Evolutionary conservation across 2,797 vertebrate species (phyloP).

Genomic region (Scyliorhinus canicula): DNA sequence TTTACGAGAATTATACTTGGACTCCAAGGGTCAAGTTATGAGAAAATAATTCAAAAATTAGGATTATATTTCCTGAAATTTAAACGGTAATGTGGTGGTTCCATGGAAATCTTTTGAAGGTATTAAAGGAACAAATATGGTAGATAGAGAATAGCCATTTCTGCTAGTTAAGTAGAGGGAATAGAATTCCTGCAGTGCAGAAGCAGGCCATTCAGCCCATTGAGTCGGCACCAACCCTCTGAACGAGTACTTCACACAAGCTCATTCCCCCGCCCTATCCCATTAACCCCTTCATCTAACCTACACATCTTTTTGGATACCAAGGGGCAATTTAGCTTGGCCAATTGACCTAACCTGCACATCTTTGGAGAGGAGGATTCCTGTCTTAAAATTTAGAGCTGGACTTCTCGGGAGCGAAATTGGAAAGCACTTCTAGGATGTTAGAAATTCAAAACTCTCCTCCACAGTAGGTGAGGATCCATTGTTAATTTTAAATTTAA

Average conservation of each 20-base stretch:
- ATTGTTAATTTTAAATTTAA: not conserved
- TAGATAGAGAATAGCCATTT: not conserved
- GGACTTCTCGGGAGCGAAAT: not conserved
- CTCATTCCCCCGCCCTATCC: no score
- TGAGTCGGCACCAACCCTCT: no score
- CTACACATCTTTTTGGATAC: no score
- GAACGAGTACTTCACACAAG: no score
- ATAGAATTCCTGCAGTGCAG: no score
- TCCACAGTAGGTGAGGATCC: not conserved
- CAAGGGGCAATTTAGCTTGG: no score
- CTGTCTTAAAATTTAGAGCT: not conserved
- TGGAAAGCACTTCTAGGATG: not conserved
- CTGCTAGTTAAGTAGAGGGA: not conserved
- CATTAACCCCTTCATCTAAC: no score
- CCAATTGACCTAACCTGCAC: no score
- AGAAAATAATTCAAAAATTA: not conserved
- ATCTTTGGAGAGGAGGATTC: no score
- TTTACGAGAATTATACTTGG: not conserved
- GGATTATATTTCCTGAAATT: not conserved
- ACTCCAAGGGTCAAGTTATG: not conserved
- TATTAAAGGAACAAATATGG: not conserved
- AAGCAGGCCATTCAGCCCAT: no score
- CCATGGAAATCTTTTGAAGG: not conserved
- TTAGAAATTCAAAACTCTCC: not conserved
- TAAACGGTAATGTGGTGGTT: not conserved